Percentiles rank a stretch among this genome's conserved stretches.
phyloP scores from a whole-genome alignment of 2,113 vertebrate species.

The Apteryx mantelli region DNA sequence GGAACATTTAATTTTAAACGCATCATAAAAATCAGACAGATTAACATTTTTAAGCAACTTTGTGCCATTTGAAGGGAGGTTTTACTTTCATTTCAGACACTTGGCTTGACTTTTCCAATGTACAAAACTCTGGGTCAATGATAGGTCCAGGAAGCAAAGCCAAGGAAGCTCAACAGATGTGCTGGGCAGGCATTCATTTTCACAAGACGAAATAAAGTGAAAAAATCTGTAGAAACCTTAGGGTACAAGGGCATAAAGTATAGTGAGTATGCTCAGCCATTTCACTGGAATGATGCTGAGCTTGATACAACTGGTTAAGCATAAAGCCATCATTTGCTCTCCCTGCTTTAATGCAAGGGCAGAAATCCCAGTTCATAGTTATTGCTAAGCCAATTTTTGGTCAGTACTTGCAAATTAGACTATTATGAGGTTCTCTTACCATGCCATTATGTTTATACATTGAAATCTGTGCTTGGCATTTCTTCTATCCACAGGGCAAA shows the following conservation, averaged over 20 bases:
- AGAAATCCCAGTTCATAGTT: background rate
- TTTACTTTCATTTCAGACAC: constrained; percentile 32
- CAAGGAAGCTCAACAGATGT: background rate
- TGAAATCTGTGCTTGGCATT: constrained; percentile 3
- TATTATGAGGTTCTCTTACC: background rate
- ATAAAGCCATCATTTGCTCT: background rate
- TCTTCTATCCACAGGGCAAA: background rate
- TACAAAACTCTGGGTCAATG: background rate
- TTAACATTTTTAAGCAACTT: constrained; percentile 59
- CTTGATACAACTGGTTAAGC: background rate
- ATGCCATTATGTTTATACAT: background rate
- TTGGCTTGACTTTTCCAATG: background rate
- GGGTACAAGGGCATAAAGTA: background rate
- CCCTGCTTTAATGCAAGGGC: background rate
- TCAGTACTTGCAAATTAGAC: background rate
- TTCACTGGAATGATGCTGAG: background rate
- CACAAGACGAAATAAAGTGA: background rate
- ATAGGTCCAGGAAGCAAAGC: background rate
- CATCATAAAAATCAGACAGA: constrained; percentile 61
- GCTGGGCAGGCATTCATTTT: background rate
- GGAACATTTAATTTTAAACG: constrained; percentile 71
- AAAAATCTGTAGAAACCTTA: background rate
- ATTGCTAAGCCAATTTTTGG: background rate
- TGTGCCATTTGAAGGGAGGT: constrained; percentile 21
- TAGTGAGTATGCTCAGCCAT: background rate